Conservation (phyloP, 2,888 invertebrate genomes). For the Dasysyrphus tricinctus region DNA sequence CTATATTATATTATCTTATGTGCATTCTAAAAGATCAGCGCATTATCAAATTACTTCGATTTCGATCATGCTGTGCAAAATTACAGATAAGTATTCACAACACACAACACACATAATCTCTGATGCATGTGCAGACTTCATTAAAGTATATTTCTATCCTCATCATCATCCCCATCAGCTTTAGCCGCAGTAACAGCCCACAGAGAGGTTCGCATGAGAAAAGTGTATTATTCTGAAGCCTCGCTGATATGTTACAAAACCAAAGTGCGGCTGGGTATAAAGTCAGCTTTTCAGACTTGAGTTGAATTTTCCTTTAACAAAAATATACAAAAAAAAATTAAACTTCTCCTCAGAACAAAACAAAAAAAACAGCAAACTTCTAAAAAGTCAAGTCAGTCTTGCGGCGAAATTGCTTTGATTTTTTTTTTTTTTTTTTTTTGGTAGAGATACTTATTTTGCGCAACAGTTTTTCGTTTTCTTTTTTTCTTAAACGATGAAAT, state of each 20-base stretch:
- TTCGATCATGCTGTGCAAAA: constrained; percentile 74
- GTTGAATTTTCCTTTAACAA: constrained; percentile 57
- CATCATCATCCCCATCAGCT: constrained; percentile 17
- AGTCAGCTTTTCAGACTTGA: constrained; percentile 69
- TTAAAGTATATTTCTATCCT: constrained; percentile 46
- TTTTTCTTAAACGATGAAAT: constrained; percentile 48
- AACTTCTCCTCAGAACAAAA: constrained; percentile 26
- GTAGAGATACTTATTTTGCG: constrained; percentile 61
- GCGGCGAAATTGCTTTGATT: constrained; percentile 74
- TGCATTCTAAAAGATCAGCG: constrained; percentile 50
- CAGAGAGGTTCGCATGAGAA: constrained; percentile 35
- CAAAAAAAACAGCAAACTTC: constrained; percentile 50
- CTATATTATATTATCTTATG: constrained; percentile 24
- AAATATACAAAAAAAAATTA: constrained; percentile 5
- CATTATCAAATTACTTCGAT: constrained; percentile 74
- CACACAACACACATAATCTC: constrained; percentile 51
- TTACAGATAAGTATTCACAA: constrained; percentile 70
- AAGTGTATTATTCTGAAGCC: constrained; percentile 29
- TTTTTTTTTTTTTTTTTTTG: constrained; percentile 51
- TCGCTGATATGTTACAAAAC: constrained; percentile 16
- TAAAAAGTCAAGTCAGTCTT: constrained; percentile 72
- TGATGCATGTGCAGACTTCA: constrained; percentile 73
- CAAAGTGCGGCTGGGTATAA: constrained; percentile 45
- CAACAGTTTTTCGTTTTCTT: constrained; percentile 65
- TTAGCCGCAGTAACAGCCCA: neutral